Evolutionary conservation across 2,888 invertebrate species (phyloP), one percentile per base, ranked within the genome.

Genomic region (Blera fallax): DNA sequence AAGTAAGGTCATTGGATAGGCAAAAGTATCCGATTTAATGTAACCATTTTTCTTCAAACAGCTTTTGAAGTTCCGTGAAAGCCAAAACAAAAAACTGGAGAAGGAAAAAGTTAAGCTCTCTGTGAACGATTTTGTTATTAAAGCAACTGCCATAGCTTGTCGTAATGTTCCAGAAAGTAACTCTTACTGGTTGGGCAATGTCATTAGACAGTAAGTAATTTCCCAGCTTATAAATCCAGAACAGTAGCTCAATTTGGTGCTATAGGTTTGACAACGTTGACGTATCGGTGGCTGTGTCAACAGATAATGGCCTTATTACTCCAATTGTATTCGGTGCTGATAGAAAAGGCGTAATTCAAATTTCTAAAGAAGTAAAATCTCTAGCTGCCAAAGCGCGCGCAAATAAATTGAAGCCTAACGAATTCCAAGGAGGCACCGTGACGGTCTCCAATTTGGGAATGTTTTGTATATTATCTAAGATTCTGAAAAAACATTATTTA

Each of bases 381-480:
- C 93, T 99, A 77, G 98, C 98, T 0, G 94, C 92, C 4, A 98
- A 96, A 92, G 99, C 99, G 0, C 95, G 97, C 88, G 96, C 96
- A 0, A 97, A 97, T 21, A 97, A 96, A 91, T 93, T 99, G 16
- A 95, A 97, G 90, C 98, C 98, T 0, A 95, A 97, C 48, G 99
- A 99, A 93, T 99, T 97, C 93, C 98, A 98, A 94, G 99, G 99
- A 11, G 99, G 99, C 87, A 98, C 98, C 6, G 96, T 99, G 88
- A 97, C 97, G 14, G 95, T 99, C 1, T 98, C 98, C 11, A 99
- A 99, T 93, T 93, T 99, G 87, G 98, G 98, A 89, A 98, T 98
- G 98, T 98, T 95, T 92, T 96, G 96, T 93, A 89, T 91, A 93
- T 40, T 18, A 16, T 29, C 1, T 32, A n/a, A 14, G 8, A 18